Evolutionary conservation across 2,113 vertebrate genomes (phyloP).

Genomic region (Lepisosteus osseus): DNA sequence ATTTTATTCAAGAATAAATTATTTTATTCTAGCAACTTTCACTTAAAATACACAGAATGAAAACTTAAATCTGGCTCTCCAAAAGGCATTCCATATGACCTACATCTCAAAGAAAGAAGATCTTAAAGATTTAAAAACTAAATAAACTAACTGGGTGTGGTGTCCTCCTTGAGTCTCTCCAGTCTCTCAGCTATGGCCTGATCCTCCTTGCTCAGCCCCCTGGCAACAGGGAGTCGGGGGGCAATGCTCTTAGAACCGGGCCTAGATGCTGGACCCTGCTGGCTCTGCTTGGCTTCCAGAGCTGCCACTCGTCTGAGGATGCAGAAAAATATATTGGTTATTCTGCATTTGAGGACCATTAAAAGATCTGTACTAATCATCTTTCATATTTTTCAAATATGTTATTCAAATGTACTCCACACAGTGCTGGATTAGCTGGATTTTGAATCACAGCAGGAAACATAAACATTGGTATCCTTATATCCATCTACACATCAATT

Average conservation of each 20-base stretch:
- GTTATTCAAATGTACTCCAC: not conserved
- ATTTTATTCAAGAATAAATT: too few species aligned
- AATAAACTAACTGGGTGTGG: conserved; percentile 74
- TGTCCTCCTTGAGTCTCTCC: conserved; percentile 82
- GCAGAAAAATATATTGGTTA: not conserved
- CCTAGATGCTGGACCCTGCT: conserved; percentile 38
- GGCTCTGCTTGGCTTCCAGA: conserved; percentile 78
- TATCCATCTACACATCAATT: too few species aligned
- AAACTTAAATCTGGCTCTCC: too few species aligned
- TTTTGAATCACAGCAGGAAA: too few species aligned
- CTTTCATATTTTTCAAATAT: not conserved
- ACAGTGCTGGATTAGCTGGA: too few species aligned
- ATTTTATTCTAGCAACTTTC: too few species aligned
- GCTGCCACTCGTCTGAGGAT: conserved; percentile 81
- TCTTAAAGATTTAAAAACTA: too few species aligned
- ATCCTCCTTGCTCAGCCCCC: conserved; percentile 76
- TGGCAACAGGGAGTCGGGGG: conserved; percentile 35
- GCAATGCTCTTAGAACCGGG: conserved; percentile 39
- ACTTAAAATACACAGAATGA: too few species aligned
- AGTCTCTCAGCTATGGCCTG: conserved; percentile 83
- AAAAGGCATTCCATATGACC: too few species aligned
- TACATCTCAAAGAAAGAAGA: too few species aligned
- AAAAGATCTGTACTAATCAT: not conserved
- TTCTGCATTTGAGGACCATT: not conserved
- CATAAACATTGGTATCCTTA: too few species aligned